Percentiles rank a stretch among this genome's conserved stretches.
These are phyloP conservation scores for Plebejus melissa DNA, from an alignment of 2,888 invertebrate species.

Conservation along the genomic window DNA sequence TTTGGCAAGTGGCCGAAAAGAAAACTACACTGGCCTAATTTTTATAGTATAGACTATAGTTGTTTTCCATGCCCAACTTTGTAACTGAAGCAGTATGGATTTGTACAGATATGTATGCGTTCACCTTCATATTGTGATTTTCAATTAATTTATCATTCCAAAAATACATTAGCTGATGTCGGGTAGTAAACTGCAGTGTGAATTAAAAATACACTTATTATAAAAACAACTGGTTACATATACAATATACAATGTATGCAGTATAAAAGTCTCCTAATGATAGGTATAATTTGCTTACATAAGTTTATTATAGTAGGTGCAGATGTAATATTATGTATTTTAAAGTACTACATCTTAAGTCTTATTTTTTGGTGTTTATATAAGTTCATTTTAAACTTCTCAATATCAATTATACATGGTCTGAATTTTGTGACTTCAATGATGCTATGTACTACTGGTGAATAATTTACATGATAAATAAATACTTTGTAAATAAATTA, in stretches of 20 bases:
- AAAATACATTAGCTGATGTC: not conserved
- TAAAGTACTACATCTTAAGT: slow-evolving; percentile 19
- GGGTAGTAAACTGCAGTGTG: not conserved
- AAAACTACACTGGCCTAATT: too few species aligned
- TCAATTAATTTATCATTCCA: slow-evolving; percentile 2
- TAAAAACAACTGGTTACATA: slow-evolving; percentile 10
- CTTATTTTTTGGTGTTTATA: slow-evolving; percentile 26
- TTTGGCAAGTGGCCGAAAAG: too few species aligned
- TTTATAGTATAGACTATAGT: too few species aligned
- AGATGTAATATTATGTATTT: slow-evolving; percentile 13
- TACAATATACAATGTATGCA: slow-evolving; percentile 22
- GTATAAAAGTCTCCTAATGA: slow-evolving; percentile 22
- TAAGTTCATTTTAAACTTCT: not conserved
- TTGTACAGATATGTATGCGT: too few species aligned
- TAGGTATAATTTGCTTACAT: slow-evolving; percentile 6
- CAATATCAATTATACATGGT: not conserved
- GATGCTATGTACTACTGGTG: slow-evolving; percentile 5
- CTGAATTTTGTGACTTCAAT: slow-evolving; percentile 5
- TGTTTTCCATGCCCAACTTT: too few species aligned
- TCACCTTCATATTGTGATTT: not conserved
- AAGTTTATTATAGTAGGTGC: slow-evolving; percentile 22
- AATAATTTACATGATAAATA: slow-evolving; percentile 18
- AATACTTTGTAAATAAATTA: slow-evolving; percentile 27
- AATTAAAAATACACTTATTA: not conserved
- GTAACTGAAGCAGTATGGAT: too few species aligned